Evolutionary conservation across 2,797 vertebrate genomes (phyloP), one percentile per base, ranked within the genome.

Genomic region (Clamator glandarius): DNA sequence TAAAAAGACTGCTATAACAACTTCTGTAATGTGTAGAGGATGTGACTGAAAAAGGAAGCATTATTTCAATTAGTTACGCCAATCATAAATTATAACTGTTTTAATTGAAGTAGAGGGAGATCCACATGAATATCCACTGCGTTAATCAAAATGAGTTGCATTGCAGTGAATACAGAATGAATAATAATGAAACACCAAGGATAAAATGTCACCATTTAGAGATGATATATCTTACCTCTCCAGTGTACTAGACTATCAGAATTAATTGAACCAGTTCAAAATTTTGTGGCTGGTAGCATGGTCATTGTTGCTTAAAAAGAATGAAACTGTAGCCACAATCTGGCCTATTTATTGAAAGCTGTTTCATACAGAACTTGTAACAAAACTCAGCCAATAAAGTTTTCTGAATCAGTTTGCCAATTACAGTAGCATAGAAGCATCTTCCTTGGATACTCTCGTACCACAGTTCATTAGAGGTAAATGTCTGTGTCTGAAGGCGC

Each of bases 91-190:
- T 94, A 77, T 52, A 94, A 75, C 12, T 74, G 18, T 89, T 95
- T 94, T 94, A 95, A 92, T 76, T 90, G 42, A 91, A 78, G 64
- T 75, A 80, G 87, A 90, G 75, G 80, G 78, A 93, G 76, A 86
- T 74, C 72, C 46, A 46, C 12, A 15, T 76, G 90, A 93, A 79
- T 90, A 85, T 92, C 75, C 80, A 82, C 79, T 90, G 35, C 35
- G 58, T 91, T 95, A 90, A 90, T 90, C 78, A 87, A 89, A 72
- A 87, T 84, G 86, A 68, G 54, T 77, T 88, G 52, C 69, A 48
- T 52, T 95, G 68, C 86, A 95, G 50, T 79, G 66, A 92, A 89
- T 78, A 64, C n/a, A 81, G 68, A 91, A 57, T 87, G 63, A 81
- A 93, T 81, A 87, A 79, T 58, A 80, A 94, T 52, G 69, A 84